Percentiles rank a stretch among this genome's conserved stretches.
These are phyloP conservation scores for Dicranocentrus wangi DNA, from an alignment of 2,888 invertebrate species.

Conservation along the genomic window DNA sequence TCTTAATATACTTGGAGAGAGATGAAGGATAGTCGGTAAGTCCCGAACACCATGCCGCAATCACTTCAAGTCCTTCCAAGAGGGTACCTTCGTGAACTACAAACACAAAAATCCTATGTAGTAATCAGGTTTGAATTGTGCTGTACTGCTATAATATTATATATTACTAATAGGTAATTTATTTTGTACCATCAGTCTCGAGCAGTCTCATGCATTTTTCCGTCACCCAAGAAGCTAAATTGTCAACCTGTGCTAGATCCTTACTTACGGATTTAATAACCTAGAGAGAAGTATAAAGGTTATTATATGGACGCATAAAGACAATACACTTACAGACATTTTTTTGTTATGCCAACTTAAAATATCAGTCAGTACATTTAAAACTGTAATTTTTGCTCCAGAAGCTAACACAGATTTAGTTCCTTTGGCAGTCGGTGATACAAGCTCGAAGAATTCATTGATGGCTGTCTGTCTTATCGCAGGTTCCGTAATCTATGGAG, in stretches of 20 bases:
- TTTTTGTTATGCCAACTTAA: too few relatives aligned
- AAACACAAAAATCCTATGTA: not conserved
- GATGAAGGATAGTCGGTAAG: conserved; percentile 79
- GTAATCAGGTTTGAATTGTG: not conserved
- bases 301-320: not conserved
- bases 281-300: conserved; percentile 11
- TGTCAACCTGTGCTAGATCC: conserved; percentile 75
- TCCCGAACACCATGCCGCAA: conserved; percentile 85
- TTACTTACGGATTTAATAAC: conserved; percentile 75
- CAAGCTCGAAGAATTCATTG: conserved; percentile 46
- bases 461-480: conserved; percentile 15
- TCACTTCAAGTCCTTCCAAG: conserved; percentile 85
- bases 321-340: not conserved
- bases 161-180: too few relatives aligned
- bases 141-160: conserved; percentile 41
- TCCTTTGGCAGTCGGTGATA: conserved; percentile 43
- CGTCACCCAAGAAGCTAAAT: conserved; percentile 80
- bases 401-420: conserved; percentile 36
- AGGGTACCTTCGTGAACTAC: conserved; percentile 91
- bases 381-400: conserved; percentile 41
- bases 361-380: conserved; percentile 42
- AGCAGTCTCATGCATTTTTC: conserved; percentile 85
- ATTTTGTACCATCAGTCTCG: conserved; percentile 81
- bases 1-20: conserved; percentile 60
- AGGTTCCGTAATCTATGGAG: too few relatives aligned